Evolutionary conservation across 2,113 vertebrate species (phyloP).

Genomic region (Geothlypis trichas): DNA sequence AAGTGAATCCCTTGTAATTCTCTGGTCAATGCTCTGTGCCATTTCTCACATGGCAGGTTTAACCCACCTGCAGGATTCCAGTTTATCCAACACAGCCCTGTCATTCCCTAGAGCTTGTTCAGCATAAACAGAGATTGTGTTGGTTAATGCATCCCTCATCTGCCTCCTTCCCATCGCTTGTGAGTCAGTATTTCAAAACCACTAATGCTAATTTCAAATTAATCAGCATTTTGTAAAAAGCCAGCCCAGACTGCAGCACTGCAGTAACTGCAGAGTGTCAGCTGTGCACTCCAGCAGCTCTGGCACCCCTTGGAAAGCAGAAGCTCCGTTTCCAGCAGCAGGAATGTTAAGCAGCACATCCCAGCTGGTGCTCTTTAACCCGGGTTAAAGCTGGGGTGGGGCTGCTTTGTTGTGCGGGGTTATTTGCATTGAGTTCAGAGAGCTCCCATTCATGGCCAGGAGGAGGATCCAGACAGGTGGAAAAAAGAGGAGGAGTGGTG

Average conservation of each 20-base stretch:
- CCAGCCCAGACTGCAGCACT: background rate
- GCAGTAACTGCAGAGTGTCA: background rate
- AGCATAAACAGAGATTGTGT: background rate
- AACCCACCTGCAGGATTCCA: background rate
- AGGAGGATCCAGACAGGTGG: conserved; percentile 56
- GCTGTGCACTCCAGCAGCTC: background rate
- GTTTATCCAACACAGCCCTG: background rate
- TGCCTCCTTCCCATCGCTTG: background rate
- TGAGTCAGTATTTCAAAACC: background rate
- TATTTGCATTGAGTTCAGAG: conserved; percentile 4
- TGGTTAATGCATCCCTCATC: background rate
- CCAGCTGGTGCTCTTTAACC: conserved; percentile 52
- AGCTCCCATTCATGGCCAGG: background rate
- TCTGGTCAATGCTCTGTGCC: background rate
- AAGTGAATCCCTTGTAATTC: background rate
- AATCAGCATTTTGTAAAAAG: background rate
- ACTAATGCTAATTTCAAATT: background rate
- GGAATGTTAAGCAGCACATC: background rate
- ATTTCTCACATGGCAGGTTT: background rate
- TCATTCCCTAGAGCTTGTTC: background rate
- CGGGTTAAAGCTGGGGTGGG: background rate
- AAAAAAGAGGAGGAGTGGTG: conserved; percentile 17
- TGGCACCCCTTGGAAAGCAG: background rate
- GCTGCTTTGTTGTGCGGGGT: background rate
- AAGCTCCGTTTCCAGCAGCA: background rate